These are phyloP conservation scores for Scaptodrosophila lebanonensis DNA, from an alignment of 1,140 invertebrate genomes.

Conservation along the genomic window DNA sequence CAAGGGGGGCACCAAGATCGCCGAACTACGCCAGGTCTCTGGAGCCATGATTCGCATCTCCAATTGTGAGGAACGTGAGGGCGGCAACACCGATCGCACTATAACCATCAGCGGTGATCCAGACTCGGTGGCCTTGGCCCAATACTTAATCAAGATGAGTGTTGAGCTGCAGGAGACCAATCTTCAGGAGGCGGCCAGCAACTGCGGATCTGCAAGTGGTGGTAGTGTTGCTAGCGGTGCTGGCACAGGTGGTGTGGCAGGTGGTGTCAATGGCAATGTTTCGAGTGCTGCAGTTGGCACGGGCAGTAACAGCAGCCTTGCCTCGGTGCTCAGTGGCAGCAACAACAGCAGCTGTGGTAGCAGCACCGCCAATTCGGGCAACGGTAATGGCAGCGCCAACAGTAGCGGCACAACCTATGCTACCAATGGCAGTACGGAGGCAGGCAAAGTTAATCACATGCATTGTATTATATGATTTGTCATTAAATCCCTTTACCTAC, in stretches of 20 bases:
- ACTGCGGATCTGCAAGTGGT: conserved; percentile 18
- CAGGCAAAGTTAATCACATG: conserved; percentile 35
- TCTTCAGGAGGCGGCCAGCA: conserved; percentile 83
- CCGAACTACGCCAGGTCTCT: conserved; percentile 98
- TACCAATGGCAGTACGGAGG: conserved; percentile 56
- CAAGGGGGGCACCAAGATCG: conserved; percentile 99
- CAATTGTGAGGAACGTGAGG: conserved; percentile 96
- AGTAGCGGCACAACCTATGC: conserved; percentile 11
- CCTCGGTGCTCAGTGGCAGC: conserved; percentile 17
- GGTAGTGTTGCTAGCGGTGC: conserved; percentile 17
- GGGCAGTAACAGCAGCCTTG: conserved; percentile 8
- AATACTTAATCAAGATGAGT: conserved; percentile 99
- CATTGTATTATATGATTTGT: conserved; percentile 27
- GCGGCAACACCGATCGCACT: conserved; percentile 94
- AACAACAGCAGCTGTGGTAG: conserved; percentile 22
- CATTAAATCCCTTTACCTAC: conserved; percentile 12
- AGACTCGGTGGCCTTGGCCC: conserved; percentile 96
- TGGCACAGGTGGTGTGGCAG: conserved; percentile 15
- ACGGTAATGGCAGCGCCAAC: conserved; percentile 18
- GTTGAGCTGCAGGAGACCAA: conserved; percentile 99
- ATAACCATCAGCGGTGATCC: conserved; percentile 98
- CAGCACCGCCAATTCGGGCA: conserved; percentile 18
- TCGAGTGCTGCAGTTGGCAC: not conserved
- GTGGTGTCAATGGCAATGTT: conserved; percentile 32
- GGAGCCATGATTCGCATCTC: conserved; percentile 99